A percentile compares a stretch with the other conserved stretches of the same genome.
Conservation (phyloP, 2,888 invertebrate species). For the Miltochrista miniata region DNA sequence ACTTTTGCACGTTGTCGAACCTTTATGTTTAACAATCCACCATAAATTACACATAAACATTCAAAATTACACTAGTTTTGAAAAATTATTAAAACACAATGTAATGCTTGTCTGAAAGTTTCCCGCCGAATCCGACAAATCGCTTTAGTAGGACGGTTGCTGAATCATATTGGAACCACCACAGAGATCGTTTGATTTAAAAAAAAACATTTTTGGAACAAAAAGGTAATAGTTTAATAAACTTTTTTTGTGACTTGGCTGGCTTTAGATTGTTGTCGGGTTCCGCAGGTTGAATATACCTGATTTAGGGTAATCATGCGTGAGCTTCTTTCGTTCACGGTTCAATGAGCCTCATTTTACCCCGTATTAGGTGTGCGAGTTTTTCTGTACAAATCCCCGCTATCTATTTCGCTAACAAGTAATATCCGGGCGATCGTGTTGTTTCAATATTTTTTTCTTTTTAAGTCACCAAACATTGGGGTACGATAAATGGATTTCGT, state of each 20-base stretch:
- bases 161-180: no score
- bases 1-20: no score
- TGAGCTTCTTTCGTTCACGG: conserved; percentile 36
- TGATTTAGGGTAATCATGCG: conserved; percentile 31
- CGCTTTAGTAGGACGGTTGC: no score
- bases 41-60: no score
- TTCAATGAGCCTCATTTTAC: conserved; percentile 35
- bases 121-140: no score
- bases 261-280: not conserved
- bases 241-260: not conserved
- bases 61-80: no score
- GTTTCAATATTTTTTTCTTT: not conserved
- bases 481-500: no score
- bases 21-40: no score
- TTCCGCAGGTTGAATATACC: not conserved
- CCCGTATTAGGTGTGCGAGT: conserved; percentile 32
- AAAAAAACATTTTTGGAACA: no score
- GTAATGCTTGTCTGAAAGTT: no score
- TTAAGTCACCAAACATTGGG: not conserved
- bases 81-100: no score
- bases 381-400: conserved; percentile 17
- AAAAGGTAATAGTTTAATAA: not conserved
- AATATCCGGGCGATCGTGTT: not conserved
- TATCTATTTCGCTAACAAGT: conserved; percentile 6
- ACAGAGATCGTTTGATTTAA: no score